A percentile compares a stretch with the other conserved stretches of the same genome.
Evolutionary conservation across 2,888 invertebrate genomes (phyloP).

Genomic region (Drosophila merina): DNA sequence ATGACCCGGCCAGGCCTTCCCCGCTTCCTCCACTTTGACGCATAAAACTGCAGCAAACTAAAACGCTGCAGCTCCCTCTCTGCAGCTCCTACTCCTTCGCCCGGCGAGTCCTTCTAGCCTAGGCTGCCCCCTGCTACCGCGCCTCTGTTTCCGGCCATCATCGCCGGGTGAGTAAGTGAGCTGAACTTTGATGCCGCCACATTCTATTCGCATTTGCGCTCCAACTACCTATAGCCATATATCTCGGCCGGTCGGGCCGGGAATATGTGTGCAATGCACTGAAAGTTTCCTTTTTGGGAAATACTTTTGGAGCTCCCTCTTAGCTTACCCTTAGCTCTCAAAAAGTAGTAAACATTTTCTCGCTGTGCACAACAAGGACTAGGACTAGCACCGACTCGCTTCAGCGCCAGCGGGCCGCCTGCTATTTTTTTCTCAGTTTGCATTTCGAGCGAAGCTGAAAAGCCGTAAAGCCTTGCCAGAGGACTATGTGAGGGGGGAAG

Average conservation of each 20-base stretch:
- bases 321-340: too few relatives aligned
- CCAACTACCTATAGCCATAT: conserved; percentile 75
- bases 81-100: conserved; percentile 19
- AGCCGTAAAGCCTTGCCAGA: conserved; percentile 73
- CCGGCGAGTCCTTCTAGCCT: conserved; percentile 1
- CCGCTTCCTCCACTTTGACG: conserved; percentile 33
- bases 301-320: too few relatives aligned
- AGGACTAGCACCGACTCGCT: conserved; percentile 50
- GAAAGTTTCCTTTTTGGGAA: too few relatives aligned
- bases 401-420: conserved; percentile 61
- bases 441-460: conserved; percentile 65
- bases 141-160: conserved; percentile 54
- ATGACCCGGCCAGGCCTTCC: conserved; percentile 45
- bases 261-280: conserved; percentile 34
- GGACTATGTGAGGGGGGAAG: conserved; percentile 12
- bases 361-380: conserved; percentile 39
- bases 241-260: conserved; percentile 64
- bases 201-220: conserved; percentile 77
- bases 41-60: conserved; percentile 66
- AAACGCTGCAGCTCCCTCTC: conserved; percentile 48
- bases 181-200: conserved; percentile 80
- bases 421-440: conserved; percentile 38
- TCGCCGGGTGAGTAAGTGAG: conserved; percentile 78
- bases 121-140: not conserved
- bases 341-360: not conserved